Base-by-base conservation (phyloP, 2,888 invertebrate genomes). In the Drosophila neonasuta region DNA sequence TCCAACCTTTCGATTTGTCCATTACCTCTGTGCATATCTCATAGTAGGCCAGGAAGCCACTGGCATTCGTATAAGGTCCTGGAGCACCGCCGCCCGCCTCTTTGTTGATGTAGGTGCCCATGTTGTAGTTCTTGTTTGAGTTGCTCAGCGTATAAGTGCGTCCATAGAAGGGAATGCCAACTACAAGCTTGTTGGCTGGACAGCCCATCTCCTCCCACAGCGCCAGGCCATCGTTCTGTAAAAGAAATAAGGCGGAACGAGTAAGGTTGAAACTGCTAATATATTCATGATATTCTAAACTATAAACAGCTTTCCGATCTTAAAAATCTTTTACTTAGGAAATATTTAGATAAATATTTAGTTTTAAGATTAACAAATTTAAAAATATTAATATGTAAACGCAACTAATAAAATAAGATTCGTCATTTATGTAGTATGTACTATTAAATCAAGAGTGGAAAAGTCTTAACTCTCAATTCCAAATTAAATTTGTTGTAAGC, bases 191-290 rank as follows among this genome's bases (percentile, higher is more conserved):
- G 89, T 96, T 95, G 1, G 95, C 94, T 0, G 96, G 95, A 77
- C 97, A 97, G 2, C 97, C 97, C 91, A 95, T 95, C 79, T 96
- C 95, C 77, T 96, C 97, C 97, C 97, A 97, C 15, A 97, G 91
- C 65, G 94, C 93, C 13, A 97, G 92, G 30, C 97, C 97, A 85
- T 97, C 97, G 84, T 97, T 95, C 97, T 97, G 55, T 2, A n/a
- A 6, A 6, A 5, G 2, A 6, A 36, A 6, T 2, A 5, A 6
- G 2, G 11, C 0, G 2, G 6, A 36, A 5, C 6, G 5, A n/a
- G 32, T 10, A 32, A 3, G 32, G 2, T 32, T 32, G 6, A 1
- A 6, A 24, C 6, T 24, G 24, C 24, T 24, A 4, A 24, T 24
- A 24, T 24, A 17, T 17, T 17, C 17, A 24, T 24, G 6, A 24